phyloP scores from a whole-genome alignment of 2,113 vertebrate genomes.

The Pseudorectes ferrugineus region DNA sequence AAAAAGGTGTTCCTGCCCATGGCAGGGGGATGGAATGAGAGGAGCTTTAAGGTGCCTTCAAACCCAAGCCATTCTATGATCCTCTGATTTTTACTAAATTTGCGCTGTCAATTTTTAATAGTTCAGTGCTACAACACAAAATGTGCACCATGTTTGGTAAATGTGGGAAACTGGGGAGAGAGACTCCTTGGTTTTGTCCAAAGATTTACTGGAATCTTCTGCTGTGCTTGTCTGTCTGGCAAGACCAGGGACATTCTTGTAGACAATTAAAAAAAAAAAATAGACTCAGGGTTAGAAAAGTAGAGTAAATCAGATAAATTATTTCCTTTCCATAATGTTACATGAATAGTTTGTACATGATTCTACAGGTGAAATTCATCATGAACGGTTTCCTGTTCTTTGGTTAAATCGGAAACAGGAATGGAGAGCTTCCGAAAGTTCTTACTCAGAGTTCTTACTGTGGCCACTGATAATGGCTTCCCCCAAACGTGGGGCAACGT shows the following conservation, averaged over 20 bases:
- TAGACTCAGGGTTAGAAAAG: neutral
- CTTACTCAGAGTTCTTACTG: neutral
- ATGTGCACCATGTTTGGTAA: neutral
- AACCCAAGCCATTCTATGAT: neutral
- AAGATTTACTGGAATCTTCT: neutral
- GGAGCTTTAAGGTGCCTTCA: neutral
- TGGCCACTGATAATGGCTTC: neutral
- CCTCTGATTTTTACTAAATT: neutral
- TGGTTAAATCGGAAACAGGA: neutral
- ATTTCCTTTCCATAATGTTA: neutral
- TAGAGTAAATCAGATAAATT: neutral
- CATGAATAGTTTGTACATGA: neutral
- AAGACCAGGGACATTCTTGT: neutral
- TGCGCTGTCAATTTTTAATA: neutral
- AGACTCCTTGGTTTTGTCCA: neutral
- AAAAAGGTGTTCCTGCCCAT: neutral
- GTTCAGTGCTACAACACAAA: neutral
- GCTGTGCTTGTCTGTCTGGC: neutral
- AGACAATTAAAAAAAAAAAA: neutral
- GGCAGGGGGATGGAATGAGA: neutral
- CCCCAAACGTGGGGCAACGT: neutral
- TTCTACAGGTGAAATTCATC: neutral
- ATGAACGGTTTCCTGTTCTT: neutral
- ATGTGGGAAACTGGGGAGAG: neutral
- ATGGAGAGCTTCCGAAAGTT: neutral